These are phyloP conservation scores for Nipponia nippon DNA, from an alignment of 2,113 vertebrate species.

Conservation along the genomic window DNA sequence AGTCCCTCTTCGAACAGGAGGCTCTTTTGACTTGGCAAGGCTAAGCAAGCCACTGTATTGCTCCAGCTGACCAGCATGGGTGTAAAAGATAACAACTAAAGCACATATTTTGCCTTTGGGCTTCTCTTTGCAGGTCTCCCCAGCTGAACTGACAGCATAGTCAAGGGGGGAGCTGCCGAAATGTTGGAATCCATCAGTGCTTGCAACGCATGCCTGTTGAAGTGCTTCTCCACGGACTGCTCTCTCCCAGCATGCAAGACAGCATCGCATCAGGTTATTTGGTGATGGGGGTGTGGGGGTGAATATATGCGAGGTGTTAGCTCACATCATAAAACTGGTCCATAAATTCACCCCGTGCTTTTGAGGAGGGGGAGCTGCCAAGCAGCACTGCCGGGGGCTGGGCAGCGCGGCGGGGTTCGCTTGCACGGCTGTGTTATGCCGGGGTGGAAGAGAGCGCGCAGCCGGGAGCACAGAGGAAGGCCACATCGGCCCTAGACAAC, in stretches of 20 bases:
- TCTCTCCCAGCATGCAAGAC: fast-evolving
- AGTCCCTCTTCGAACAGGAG: neutral
- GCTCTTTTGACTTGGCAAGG: neutral
- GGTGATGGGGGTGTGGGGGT: neutral
- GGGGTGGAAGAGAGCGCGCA: fast-evolving
- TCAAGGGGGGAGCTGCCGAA: neutral
- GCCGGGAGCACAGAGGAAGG: fast-evolving
- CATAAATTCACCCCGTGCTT: neutral
- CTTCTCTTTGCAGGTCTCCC: neutral
- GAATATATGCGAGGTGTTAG: fast-evolving
- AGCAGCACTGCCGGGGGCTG: too few relatives aligned
- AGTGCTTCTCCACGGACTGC: neutral
- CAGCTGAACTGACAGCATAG: neutral
- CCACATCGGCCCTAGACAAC: neutral
- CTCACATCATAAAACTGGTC: neutral
- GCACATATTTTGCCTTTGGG: neutral
- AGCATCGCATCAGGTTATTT: fast-evolving
- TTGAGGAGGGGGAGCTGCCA: neutral
- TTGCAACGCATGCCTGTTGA: fast-evolving
- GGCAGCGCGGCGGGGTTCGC: fast-evolving
- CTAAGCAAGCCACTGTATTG: neutral
- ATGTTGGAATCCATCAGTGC: neutral
- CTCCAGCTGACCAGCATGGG: fast-evolving
- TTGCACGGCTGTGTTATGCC: fast-evolving
- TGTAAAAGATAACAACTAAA: neutral